A percentile compares a stretch with the other conserved stretches of the same genome.
Evolutionary conservation across 35 echinoderm and acorn worm genomes (phyloP).

Genomic region (Patiria miniata): DNA sequence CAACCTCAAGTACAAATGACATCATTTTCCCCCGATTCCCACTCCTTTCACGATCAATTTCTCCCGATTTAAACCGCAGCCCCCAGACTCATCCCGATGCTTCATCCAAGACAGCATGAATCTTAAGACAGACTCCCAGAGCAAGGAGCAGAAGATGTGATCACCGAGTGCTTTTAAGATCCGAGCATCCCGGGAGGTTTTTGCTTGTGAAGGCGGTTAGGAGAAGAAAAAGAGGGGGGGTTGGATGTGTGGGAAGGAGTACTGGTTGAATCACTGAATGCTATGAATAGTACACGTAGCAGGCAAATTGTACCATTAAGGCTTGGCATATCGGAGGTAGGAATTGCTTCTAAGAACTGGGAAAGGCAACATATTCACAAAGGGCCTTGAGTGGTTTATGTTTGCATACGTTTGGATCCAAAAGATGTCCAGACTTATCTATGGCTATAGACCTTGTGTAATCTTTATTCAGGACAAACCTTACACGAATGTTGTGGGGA

Average conservation of each 20-base stretch:
- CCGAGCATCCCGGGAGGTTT: background rate
- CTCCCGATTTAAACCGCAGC: conserved; percentile 21
- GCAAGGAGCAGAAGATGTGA: background rate
- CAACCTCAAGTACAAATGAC: background rate
- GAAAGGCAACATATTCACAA: too few species aligned
- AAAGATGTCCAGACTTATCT: too few species aligned
- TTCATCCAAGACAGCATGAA: background rate
- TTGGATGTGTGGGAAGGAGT: background rate
- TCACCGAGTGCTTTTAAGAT: conserved; percentile 3
- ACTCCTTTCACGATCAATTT: conserved; percentile 22
- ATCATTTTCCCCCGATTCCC: conserved; percentile 13
- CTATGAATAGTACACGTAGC: conserved; percentile 5
- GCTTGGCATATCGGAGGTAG: too few species aligned
- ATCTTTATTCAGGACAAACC: too few species aligned
- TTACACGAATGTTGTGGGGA: too few species aligned
- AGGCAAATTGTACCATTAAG: too few species aligned
- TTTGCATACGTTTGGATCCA: too few species aligned
- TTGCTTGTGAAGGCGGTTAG: too few species aligned
- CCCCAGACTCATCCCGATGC: background rate
- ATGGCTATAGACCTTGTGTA: too few species aligned
- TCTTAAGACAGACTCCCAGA: background rate
- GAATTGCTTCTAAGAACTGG: too few species aligned
- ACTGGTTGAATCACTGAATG: conserved; percentile 29
- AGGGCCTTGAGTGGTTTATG: too few species aligned
- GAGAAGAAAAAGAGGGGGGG: too few species aligned